Base-by-base conservation (phyloP, 2,888 invertebrate genomes). In the Noctua fimbriata region DNA sequence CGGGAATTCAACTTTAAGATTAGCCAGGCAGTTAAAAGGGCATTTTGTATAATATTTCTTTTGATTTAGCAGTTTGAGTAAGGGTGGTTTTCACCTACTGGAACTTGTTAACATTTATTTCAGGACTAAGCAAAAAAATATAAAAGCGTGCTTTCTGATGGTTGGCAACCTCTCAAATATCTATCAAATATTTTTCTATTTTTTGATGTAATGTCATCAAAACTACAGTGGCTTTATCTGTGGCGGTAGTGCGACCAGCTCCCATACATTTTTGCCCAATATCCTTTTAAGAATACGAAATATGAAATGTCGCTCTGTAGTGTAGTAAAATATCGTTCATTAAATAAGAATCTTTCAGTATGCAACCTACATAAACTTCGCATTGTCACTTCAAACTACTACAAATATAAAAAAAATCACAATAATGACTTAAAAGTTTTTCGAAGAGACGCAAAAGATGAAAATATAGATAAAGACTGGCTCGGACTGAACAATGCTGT, bases 401-500 rank as follows among this genome's bases (percentile, higher is more conserved):
- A 14, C 16, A 41, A 21, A 66, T 36, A 36, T 6, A 47, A 12
- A 44, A 55, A 28, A 21, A 2, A 16, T 12, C 28, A 58, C n/a
- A 49, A 18, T 52, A 18, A 63, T n/a, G 24, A 14, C 69, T 52
- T 70, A 60, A 41, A 76, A 83, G 32, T 58, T 49, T 65, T 67
- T 65, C 36, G 21, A 69, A 73, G 21, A 73, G 44, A 79, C 70
- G 67, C 14, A 32, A 65, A 69, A 79, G 82, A 88, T 84, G 24
- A 69, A 63, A 78, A 67, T 70, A 58, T 21, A 49, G 80, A 79
- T 84, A 81, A 73, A 76, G 63, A 32, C 60, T 65, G 28, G 55
- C 58, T 60, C 14, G 63, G 60, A 49, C 67, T 24, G 28, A 49
- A 87, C 86, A 87, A 84, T 79, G 49, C 67, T 49, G 41, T 67